Percentiles rank a stretch among this genome's conserved stretches.
Evolutionary conservation across 2,888 invertebrate species (phyloP).

Genomic region (Apamea monoglypha): DNA sequence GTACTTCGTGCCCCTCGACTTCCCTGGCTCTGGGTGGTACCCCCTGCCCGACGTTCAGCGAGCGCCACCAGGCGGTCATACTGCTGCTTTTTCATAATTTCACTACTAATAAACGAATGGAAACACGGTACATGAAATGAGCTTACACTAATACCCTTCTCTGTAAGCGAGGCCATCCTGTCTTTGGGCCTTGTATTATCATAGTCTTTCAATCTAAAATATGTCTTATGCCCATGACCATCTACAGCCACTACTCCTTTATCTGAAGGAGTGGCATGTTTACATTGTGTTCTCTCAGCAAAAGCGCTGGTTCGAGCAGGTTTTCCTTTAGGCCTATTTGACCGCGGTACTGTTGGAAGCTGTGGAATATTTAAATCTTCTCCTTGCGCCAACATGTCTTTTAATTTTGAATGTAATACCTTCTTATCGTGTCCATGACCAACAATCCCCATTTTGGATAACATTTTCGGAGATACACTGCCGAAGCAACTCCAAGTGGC

Average conservation of each 20-base stretch:
- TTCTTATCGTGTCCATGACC: constrained; percentile 85
- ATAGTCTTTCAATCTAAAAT: constrained; percentile 75
- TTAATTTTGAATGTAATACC: constrained; percentile 75
- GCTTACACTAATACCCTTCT: constrained; percentile 83
- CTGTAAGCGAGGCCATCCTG: constrained; percentile 72
- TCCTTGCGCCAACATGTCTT: constrained; percentile 78
- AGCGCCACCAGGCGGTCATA: constrained; percentile 68
- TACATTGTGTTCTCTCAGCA: constrained; percentile 75
- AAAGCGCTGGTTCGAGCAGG: constrained; percentile 46
- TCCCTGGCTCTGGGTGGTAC: too few relatives aligned
- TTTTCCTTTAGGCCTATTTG: constrained; percentile 41
- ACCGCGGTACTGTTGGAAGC: constrained; percentile 71
- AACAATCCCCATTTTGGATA: constrained; percentile 84
- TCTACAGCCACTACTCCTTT: constrained; percentile 83
- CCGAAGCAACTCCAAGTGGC: constrained; percentile 85
- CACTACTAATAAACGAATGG: constrained; percentile 81
- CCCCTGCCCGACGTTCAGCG: constrained; percentile 32
- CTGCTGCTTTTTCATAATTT: constrained; percentile 78
- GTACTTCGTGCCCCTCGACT: neutral
- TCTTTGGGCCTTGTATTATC: constrained; percentile 77
- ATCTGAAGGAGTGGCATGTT: constrained; percentile 78
- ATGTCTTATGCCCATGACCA: constrained; percentile 79
- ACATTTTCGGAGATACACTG: constrained; percentile 76
- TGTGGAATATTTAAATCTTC: constrained; percentile 79
- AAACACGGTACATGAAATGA: constrained; percentile 86